Evolutionary conservation across 2,113 vertebrate species (phyloP).

Genomic region (Hymenochirus boettgeri): DNA sequence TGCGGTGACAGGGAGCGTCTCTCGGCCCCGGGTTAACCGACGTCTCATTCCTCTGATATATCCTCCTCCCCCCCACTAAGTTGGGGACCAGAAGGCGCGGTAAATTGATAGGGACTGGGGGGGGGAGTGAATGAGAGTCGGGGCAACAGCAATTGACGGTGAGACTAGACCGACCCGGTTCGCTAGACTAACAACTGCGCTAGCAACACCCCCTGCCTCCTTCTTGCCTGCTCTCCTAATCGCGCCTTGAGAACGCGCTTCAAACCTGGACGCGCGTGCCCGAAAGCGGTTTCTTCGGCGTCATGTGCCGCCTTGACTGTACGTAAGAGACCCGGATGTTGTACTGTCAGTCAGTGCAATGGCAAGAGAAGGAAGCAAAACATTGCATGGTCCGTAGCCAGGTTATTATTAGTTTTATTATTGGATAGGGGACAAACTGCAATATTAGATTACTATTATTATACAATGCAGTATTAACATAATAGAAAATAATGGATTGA

Average conservation of each 20-base stretch:
- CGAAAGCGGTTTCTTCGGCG: not conserved
- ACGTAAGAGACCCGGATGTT: not conserved
- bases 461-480: too few relatives aligned
- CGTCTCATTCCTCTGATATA: conserved; percentile 24
- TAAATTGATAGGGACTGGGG: not conserved
- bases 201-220: conserved; percentile 9
- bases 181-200: conserved; percentile 18
- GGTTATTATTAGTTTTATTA: too few relatives aligned
- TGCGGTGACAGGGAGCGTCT: conserved; percentile 24
- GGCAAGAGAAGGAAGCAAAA: too few relatives aligned
- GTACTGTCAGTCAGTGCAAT: too few relatives aligned
- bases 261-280: not conserved
- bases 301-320: not conserved
- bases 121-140: not conserved
- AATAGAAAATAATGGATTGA: too few relatives aligned
- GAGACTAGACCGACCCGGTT: conserved; percentile 2
- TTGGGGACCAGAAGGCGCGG: not conserved
- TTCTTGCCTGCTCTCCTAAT: not conserved
- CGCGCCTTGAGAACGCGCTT: conserved; percentile 17
- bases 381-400: too few relatives aligned
- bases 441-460: too few relatives aligned
- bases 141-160: not conserved
- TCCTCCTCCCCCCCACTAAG: conserved; percentile 12
- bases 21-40: conserved; percentile 20
- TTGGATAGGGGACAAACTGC: too few relatives aligned